Percentiles rank a stretch among this genome's conserved stretches.
phyloP scores from a whole-genome alignment of 2,113 vertebrate genomes.

The Neodontobutis hainanensis region DNA sequence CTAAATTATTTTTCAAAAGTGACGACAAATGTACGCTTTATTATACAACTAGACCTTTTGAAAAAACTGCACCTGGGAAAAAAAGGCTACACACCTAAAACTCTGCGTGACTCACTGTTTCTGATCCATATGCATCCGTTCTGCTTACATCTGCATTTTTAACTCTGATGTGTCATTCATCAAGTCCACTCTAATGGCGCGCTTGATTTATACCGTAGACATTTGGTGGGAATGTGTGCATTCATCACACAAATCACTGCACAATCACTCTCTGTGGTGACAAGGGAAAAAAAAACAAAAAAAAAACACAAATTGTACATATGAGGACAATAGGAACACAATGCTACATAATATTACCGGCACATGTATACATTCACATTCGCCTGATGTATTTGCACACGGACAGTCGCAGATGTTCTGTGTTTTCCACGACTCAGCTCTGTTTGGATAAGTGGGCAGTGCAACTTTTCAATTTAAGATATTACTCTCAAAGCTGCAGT shows the following conservation, averaged over 20 bases:
- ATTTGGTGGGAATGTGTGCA: conserved; percentile 38
- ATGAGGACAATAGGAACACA: conserved; percentile 2
- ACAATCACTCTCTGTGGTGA: conserved; percentile 26
- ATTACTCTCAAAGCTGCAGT: not conserved
- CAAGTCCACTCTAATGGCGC: conserved; percentile 31
- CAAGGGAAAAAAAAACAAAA: conserved; percentile 14
- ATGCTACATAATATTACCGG: not conserved
- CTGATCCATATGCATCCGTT: conserved; percentile 10
- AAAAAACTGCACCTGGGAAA: conserved; percentile 22
- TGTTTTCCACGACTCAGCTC: too few species aligned
- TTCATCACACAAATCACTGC: conserved; percentile 48
- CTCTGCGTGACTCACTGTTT: conserved; percentile 6
- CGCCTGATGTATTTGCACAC: not conserved
- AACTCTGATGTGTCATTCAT: conserved; percentile 46
- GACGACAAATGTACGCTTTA: too few species aligned
- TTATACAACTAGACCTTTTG: not conserved
- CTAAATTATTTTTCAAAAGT: too few species aligned
- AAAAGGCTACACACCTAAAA: not conserved
- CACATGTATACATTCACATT: not conserved
- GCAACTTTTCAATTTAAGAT: not conserved
- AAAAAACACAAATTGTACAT: not conserved
- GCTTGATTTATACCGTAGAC: conserved; percentile 59
- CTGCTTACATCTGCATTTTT: conserved; percentile 47
- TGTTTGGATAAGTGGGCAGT: too few species aligned
- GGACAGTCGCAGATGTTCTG: conserved; percentile 21